Evolutionary conservation across 2,888 invertebrate species (phyloP), one percentile per base, ranked within the genome.

Genomic region (Serrognathus titanus): DNA sequence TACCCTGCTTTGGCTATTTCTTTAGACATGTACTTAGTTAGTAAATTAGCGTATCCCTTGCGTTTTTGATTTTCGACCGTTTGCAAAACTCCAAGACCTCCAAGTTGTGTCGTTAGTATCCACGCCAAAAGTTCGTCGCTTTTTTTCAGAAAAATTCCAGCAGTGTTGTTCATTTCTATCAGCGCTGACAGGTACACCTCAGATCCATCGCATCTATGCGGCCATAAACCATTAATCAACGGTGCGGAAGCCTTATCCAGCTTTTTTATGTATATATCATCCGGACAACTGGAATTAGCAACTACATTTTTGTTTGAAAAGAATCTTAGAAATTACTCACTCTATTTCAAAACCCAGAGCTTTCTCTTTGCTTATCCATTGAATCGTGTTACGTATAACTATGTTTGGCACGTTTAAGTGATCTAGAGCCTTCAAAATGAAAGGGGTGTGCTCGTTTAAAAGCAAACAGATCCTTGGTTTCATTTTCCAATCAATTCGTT

Each of bases 1-100:
- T 69, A 64, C 20, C 72, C 76, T 48, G 72, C 66, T 48, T 71
- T 60, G 1, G 72, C 75, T 11, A 78, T 68, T 48, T 68, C 58
- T 55, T 72, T 76, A 8, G 73, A 62, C 49, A 77, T 57, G 1
- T 67, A 62, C 65, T 73, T 71, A 2, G 69, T 65, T 12, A 78
- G 67, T 16, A 75, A 60, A 58, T 64, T 68, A 3, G 71, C 78
- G 58, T 76, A 77, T 20, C 78, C 78, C 57, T 69, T 75, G 43
- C 72, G 64, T 57, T 65, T 73, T 52, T 77, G 65, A 12, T 67
- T 63, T 2, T 74, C 68, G 6, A 68, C 58, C 1, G 77, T 77
- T 57, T 78, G 76, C 24, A 77, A 63, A 5, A 73, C 64, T 12
- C 71, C 72, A 39, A 78, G 47, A 13, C 71, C 73, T 12, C 74